phyloP scores from a whole-genome alignment of 1,140 invertebrate species.

The Dryas iulia region DNA sequence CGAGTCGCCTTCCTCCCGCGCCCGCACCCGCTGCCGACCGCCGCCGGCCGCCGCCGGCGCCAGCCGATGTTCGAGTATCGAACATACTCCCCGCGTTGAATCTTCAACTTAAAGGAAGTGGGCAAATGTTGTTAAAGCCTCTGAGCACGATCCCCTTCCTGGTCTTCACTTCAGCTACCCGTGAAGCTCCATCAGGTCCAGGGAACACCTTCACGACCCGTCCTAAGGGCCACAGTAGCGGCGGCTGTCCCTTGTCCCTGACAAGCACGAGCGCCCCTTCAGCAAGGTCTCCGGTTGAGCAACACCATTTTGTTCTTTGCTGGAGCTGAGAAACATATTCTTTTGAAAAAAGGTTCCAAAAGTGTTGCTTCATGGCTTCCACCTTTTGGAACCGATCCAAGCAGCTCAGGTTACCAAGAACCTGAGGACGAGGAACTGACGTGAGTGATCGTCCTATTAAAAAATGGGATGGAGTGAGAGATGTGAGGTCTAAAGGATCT shows the following conservation, averaged over 20 bases:
- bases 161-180: slow-evolving; percentile 25
- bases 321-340: slow-evolving; percentile 15
- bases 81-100: slow-evolving; percentile 7
- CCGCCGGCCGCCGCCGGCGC: neutral
- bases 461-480: too few relatives aligned
- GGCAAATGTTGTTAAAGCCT: slow-evolving; percentile 33
- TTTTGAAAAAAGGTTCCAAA: neutral
- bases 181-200: neutral
- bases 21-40: neutral
- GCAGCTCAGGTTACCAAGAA: too few relatives aligned
- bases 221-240: slow-evolving; percentile 19
- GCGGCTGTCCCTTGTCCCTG: neutral
- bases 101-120: slow-evolving; percentile 14
- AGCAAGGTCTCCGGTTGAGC: neutral
- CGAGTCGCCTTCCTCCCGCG: neutral
- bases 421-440: too few relatives aligned
- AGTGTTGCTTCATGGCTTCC: too few relatives aligned
- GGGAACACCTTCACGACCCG: too few relatives aligned
- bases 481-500: too few relatives aligned
- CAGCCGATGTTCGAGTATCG: too few relatives aligned
- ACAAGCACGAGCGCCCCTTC: slow-evolving; percentile 4
- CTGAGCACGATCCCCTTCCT: slow-evolving; percentile 23
- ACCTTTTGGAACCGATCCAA: too few relatives aligned
- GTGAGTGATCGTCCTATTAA: too few relatives aligned
- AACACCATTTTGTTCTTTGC: slow-evolving; percentile 5